These are phyloP conservation scores for Drosophila yakuba DNA, from an alignment of 1,140 invertebrate genomes.

Conservation along the genomic window DNA sequence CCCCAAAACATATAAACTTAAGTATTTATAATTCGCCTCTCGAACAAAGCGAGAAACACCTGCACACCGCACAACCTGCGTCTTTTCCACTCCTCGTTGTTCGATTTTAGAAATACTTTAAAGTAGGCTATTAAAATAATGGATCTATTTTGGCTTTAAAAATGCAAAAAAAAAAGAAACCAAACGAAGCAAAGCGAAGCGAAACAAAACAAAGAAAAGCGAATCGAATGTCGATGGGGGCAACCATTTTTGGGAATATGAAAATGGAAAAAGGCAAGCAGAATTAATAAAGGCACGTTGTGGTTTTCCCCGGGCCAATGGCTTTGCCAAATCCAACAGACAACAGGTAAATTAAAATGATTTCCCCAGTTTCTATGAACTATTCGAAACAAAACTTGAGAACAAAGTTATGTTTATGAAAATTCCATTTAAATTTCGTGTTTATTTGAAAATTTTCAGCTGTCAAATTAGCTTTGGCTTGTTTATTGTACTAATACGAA, in stretches of 20 bases:
- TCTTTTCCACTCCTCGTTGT: constrained; percentile 14
- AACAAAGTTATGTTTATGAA: constrained; percentile 27
- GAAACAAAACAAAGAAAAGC: constrained; percentile 18
- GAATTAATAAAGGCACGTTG: constrained; percentile 5
- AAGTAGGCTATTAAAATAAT: constrained; percentile 80
- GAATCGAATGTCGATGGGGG: constrained; percentile 36
- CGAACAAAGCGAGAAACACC: constrained; percentile 39
- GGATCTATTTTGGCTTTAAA: constrained; percentile 73
- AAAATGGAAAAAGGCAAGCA: not conserved
- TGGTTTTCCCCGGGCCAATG: constrained; percentile 29
- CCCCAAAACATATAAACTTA: constrained; percentile 17
- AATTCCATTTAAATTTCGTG: constrained; percentile 13
- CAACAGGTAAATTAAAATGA: constrained; percentile 42
- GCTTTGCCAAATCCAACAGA: constrained; percentile 17
- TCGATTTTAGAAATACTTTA: constrained; percentile 80
- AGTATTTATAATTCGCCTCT: constrained; percentile 43
- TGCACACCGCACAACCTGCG: constrained; percentile 1
- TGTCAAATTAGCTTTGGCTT: constrained; percentile 28
- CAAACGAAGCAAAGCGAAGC: constrained; percentile 25
- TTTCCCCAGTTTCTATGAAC: constrained; percentile 21
- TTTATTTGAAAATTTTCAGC: constrained; percentile 21
- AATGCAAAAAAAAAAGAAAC: constrained; percentile 26
- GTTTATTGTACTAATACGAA: constrained; percentile 3
- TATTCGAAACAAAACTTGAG: constrained; percentile 14
- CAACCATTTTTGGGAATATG: constrained; percentile 56